Evolutionary conservation across 2,888 invertebrate species (phyloP).

Genomic region (Margaritifera margaritifera): DNA sequence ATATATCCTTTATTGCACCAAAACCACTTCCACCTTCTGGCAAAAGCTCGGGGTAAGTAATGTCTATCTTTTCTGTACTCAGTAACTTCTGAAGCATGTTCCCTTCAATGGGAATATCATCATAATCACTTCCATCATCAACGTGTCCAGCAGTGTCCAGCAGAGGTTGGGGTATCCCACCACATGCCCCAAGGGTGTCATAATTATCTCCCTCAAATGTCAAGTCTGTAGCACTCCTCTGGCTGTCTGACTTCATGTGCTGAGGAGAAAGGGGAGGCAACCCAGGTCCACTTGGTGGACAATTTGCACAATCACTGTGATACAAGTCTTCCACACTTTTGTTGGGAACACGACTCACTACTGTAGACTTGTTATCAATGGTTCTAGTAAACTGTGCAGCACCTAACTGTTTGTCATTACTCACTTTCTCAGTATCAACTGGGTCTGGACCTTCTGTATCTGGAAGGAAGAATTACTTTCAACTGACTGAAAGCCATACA

Average conservation of each 20-base stretch:
- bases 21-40: constrained; percentile 45
- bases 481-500: no score
- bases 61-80: constrained; percentile 37
- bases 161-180: constrained; percentile 19
- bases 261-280: constrained; percentile 29
- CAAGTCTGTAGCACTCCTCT: constrained; percentile 19
- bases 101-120: constrained; percentile 19
- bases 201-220: constrained; percentile 23
- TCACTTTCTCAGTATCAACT: no score
- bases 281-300: constrained; percentile 20
- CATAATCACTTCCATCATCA: constrained; percentile 24
- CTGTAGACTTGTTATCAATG: constrained; percentile 54
- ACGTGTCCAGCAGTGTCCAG: constrained; percentile 13
- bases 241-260: constrained; percentile 10
- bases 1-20: constrained; percentile 70
- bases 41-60: constrained; percentile 17
- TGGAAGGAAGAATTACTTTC: no score
- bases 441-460: no score
- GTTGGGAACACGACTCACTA: constrained; percentile 64
- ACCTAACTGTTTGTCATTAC: no score
- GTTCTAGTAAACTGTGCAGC: no score
- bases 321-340: constrained; percentile 64
- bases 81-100: constrained; percentile 34
- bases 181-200: constrained; percentile 42
- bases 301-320: constrained; percentile 46